Conservation (phyloP, 1,140 invertebrate genomes). For the Streblospio benedicti region DNA sequence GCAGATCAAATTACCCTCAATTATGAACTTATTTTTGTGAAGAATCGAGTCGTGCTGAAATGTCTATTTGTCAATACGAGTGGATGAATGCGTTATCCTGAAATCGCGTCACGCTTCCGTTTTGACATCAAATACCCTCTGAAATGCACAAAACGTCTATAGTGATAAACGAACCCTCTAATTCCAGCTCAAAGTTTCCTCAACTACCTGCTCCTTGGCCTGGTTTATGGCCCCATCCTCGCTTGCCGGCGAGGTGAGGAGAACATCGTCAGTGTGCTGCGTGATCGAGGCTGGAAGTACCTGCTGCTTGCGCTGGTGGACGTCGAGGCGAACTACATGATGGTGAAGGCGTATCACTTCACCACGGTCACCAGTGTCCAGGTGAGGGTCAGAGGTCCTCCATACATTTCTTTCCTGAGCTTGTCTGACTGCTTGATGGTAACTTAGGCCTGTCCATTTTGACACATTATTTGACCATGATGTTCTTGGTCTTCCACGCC, state of each 20-base stretch:
- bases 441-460: no score
- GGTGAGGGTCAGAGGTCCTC: slow-evolving; percentile 39
- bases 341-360: slow-evolving; percentile 63
- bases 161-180: slow-evolving; percentile 14
- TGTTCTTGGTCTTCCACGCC: no score
- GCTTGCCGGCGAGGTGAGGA: slow-evolving; percentile 59
- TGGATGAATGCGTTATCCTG: neutral
- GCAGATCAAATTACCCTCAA: no score
- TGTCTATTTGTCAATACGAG: neutral
- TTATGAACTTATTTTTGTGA: no score
- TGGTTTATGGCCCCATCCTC: slow-evolving; percentile 66
- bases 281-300: slow-evolving; percentile 63
- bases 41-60: neutral
- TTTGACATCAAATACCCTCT: neutral
- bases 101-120: neutral
- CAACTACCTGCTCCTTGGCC: slow-evolving; percentile 67
- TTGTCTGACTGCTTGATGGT: no score
- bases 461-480: no score
- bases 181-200: slow-evolving; percentile 64
- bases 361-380: slow-evolving; percentile 52
- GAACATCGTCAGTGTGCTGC: slow-evolving; percentile 59
- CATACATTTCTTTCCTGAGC: no score
- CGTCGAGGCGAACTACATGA: slow-evolving; percentile 68
- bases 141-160: neutral
- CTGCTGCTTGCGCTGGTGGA: slow-evolving; percentile 66